Percentiles rank a stretch among this genome's conserved stretches.
phyloP scores from a whole-genome alignment of 1,140 invertebrate species.

The Tetranychus urticae region DNA sequence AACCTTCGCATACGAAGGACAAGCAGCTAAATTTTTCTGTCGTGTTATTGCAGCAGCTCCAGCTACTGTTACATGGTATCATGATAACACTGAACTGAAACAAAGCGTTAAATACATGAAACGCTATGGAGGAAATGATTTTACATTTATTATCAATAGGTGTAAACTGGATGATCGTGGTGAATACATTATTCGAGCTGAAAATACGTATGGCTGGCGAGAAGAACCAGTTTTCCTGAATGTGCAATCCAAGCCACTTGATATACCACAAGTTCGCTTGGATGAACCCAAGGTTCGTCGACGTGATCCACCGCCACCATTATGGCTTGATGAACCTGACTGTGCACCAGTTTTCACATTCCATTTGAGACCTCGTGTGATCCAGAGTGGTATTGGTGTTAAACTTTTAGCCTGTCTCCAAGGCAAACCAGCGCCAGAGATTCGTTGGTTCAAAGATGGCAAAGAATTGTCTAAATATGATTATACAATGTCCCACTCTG shows the following conservation, averaged over 20 bases:
- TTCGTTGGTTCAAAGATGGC: constrained; percentile 74
- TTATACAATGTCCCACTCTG: constrained; percentile 60
- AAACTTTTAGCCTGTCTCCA: constrained; percentile 91
- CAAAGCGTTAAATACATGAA: constrained; percentile 99
- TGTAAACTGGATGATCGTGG: constrained; percentile 82
- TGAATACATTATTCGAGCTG: constrained; percentile 86
- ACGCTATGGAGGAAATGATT: constrained; percentile 80
- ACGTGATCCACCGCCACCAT: constrained; percentile 2
- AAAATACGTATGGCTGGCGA: constrained; percentile 87
- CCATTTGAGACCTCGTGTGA: constrained; percentile 82
- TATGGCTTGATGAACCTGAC: constrained; percentile 52
- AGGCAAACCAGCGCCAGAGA: constrained; percentile 73
- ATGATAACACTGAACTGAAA: constrained; percentile 71
- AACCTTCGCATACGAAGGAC: constrained; percentile 85
- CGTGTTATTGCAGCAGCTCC: constrained; percentile 79
- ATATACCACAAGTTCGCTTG: constrained; percentile 29
- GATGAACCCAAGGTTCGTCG: constrained; percentile 10
- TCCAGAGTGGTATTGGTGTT: constrained; percentile 46
- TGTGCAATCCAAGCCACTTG: constrained; percentile 57
- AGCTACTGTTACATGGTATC: constrained; percentile 82
- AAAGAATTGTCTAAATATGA: constrained; percentile 69
- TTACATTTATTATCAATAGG: constrained; percentile 89
- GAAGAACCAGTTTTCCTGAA: constrained; percentile 93
- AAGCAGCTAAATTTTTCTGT: constrained; percentile 90
- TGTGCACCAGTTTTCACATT: constrained; percentile 85